These are phyloP conservation scores for Pampusana beccarii DNA, from an alignment of 2,113 vertebrate species.

Conservation along the genomic window DNA sequence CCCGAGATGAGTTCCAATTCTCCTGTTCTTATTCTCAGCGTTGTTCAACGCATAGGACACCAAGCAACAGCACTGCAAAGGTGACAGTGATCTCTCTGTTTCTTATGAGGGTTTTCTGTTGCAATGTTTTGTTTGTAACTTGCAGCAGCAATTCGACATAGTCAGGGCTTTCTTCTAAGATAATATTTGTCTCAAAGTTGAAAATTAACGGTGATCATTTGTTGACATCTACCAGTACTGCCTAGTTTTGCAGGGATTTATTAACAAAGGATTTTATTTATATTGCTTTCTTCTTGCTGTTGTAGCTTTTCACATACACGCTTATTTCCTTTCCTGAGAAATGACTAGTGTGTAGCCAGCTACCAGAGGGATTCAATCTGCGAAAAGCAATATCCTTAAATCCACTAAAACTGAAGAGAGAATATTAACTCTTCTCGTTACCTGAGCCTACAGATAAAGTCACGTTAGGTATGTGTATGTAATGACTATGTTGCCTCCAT, in stretches of 20 bases:
- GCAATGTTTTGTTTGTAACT: neutral
- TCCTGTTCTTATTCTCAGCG: neutral
- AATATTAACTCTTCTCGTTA: neutral
- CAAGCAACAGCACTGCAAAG: neutral
- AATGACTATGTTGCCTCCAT: neutral
- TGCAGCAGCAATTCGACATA: neutral
- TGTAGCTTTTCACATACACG: neutral
- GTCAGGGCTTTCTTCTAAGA: neutral
- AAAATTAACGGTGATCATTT: neutral
- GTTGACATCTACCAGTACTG: neutral
- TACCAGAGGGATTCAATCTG: neutral
- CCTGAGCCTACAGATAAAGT: neutral
- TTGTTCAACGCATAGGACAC: neutral
- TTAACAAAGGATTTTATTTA: neutral
- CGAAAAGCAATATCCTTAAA: neutral
- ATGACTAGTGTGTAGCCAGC: neutral
- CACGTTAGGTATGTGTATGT: accelerated
- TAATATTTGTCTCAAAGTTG: neutral
- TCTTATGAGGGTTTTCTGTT: neutral
- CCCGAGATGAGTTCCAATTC: neutral
- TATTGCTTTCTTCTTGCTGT: neutral
- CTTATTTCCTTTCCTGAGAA: neutral
- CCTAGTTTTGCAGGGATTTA: neutral
- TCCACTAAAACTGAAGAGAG: neutral
- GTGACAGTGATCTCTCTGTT: neutral